Evolutionary conservation across 2,113 vertebrate species (phyloP), one percentile per base, ranked within the genome.

Genomic region (Mobula birostris): DNA sequence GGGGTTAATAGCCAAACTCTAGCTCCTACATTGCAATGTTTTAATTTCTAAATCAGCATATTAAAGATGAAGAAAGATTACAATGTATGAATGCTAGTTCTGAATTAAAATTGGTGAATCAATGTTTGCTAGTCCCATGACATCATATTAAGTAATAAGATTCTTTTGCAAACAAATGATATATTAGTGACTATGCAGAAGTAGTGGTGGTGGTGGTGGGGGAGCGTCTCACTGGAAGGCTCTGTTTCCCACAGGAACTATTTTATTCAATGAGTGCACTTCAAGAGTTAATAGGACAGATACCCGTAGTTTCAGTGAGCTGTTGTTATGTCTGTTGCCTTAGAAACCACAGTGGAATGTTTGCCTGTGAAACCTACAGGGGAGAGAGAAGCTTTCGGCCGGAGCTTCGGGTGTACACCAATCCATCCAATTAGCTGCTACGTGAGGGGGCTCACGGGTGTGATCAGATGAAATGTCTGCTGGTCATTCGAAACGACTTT

Each of bases 261-360:
- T 97, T 97, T 72, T 96, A 95, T 96, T 96, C 96, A 96, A 94
- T 95, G 95, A 94, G 95, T 94, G 95, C 96, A 95, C 95, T 96
- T 93, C 95, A 97, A 97, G 97, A 96, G 96, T 98, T 97, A 98
- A 97, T 95, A 96, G 97, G 97, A 97, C 95, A 97, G 95, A 97
- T 96, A 96, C 94, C 94, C 95, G 95, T 94, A 96, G 95, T 96
- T 95, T 96, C 95, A 95, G 94, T 94, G 95, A 95, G 95, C 96
- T 97, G 97, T 97, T 97, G 96, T 97, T 97, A 96, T 96, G 96
- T 95, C 95, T 0, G 96, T 98, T 97, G 95, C 96, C 96, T 96
- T 95, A 97, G 97, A 96, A 97, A 97, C 97, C 61, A 94, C 94
- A 96, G 94, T 96, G 97, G 97, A 97, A 98, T 97, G 95, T 96